Conservation (phyloP, 1,140 invertebrate species). For the Leptopilina clavipes region DNA sequence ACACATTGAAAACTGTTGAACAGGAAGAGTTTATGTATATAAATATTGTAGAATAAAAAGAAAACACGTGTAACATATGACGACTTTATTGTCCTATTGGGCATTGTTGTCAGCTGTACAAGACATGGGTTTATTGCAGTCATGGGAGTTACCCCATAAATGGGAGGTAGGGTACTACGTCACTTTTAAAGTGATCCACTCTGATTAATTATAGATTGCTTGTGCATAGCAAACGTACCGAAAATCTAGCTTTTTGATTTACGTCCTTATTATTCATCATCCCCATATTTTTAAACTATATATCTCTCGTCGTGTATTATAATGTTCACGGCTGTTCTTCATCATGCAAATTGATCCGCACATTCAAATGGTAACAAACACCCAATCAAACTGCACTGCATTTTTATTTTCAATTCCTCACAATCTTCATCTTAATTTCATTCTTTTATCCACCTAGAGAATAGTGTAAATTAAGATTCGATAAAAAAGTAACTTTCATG, state of each 20-base stretch:
- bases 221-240: constrained; percentile 49
- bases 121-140: constrained; percentile 67
- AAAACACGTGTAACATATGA: constrained; percentile 45
- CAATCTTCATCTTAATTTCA: too few relatives aligned
- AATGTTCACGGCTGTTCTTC: not conserved
- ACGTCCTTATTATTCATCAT: constrained; percentile 21
- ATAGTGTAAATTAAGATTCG: too few relatives aligned
- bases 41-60: constrained; percentile 25
- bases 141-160: constrained; percentile 59
- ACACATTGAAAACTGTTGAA: not conserved
- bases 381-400: not conserved
- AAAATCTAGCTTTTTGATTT: constrained; percentile 37
- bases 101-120: constrained; percentile 67
- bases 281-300: constrained; percentile 27
- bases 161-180: constrained; percentile 42
- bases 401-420: too few relatives aligned
- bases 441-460: too few relatives aligned
- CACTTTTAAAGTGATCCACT: constrained; percentile 48
- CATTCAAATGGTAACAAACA: constrained; percentile 11
- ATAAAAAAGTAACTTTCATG: too few relatives aligned
- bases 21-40: constrained; percentile 5
- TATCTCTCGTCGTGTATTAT: too few relatives aligned
- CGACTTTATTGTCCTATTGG: constrained; percentile 65
- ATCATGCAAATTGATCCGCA: constrained; percentile 1
- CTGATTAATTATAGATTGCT: constrained; percentile 65